Base-by-base conservation (phyloP, 2,797 vertebrate species). In the Natrix natrix region DNA sequence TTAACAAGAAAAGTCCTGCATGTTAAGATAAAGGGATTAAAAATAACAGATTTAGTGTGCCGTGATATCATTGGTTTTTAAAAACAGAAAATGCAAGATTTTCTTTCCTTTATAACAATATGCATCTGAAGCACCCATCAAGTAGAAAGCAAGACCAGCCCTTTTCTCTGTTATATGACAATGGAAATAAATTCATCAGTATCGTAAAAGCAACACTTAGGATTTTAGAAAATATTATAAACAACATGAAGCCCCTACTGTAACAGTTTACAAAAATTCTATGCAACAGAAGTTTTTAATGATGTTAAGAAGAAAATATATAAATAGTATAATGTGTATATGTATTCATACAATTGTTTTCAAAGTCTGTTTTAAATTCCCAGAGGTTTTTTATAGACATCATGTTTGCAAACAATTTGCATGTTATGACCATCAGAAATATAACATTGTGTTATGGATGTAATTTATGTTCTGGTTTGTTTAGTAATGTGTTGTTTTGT, bases 381-480 rank as follows among this genome's bases (percentile, higher is more conserved):
- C 74, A 83, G 74, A 10, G 74, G 20, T 48, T 83, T 83, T 60
- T 83, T 94, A 92, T 97, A 95, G 96, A 96, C 92, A 22, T 94
- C 92, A 96, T 91, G 95, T 93, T 83, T 95, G 96, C 95, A 96
- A 96, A 94, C 95, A 97, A 95, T 96, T 92, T 87, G 61, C 91
- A 93, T 95, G 94, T 95, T 96, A 96, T 94, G 96, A 94, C 94
- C 92, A 89, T 90, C 94, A 93, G 95, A 95, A 96, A 96, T 92
- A 93, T 95, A 96, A 95, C 95, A 92, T 90, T 94, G 74, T 91
- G 59, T 88, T 48, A 55, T 91, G 95, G 95, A 95, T 95, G 92
- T 86, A 94, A 95, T 92, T 59, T 95, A 4, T 94, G 92, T 56
- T 59, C 83, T 95, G 91, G 8, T 54, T 55, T 95, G 89, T 90